phyloP scores from a whole-genome alignment of 2,113 vertebrate genomes.

The Steatornis caripensis region DNA sequence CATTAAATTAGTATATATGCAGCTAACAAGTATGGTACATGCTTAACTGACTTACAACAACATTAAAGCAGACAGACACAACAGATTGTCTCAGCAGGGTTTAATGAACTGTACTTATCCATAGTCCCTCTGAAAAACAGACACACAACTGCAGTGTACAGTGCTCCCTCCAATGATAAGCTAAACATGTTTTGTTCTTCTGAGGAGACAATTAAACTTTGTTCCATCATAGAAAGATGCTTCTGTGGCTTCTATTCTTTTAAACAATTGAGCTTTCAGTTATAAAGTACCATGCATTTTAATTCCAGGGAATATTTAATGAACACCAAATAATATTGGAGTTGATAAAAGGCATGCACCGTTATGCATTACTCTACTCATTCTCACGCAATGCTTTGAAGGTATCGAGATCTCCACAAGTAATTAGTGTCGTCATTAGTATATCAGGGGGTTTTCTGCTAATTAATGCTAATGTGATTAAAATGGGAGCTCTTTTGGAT shows the following conservation, averaged over 20 bases:
- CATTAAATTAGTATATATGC: constrained; percentile 50
- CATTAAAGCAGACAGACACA: constrained; percentile 57
- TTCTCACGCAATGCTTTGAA: constrained; percentile 18
- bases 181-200: not conserved
- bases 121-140: constrained; percentile 41
- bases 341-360: not conserved
- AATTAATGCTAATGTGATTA: constrained; percentile 30
- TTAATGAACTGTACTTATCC: constrained; percentile 60
- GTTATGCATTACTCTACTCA: not conserved
- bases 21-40: constrained; percentile 50
- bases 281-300: not conserved
- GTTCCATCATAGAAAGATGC: not conserved
- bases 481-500: not conserved
- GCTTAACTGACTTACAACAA: constrained; percentile 49
- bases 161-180: constrained; percentile 19
- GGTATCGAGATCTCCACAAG: not conserved
- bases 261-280: not conserved
- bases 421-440: constrained; percentile 6
- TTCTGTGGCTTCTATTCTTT: not conserved
- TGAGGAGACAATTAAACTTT: constrained; percentile 14
- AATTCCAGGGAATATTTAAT: not conserved
- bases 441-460: not conserved
- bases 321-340: not conserved
- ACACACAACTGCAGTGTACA: not conserved
- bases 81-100: constrained; percentile 56